These are phyloP conservation scores for Tholera decimalis DNA, from an alignment of 2,888 invertebrate species.

Conservation along the genomic window DNA sequence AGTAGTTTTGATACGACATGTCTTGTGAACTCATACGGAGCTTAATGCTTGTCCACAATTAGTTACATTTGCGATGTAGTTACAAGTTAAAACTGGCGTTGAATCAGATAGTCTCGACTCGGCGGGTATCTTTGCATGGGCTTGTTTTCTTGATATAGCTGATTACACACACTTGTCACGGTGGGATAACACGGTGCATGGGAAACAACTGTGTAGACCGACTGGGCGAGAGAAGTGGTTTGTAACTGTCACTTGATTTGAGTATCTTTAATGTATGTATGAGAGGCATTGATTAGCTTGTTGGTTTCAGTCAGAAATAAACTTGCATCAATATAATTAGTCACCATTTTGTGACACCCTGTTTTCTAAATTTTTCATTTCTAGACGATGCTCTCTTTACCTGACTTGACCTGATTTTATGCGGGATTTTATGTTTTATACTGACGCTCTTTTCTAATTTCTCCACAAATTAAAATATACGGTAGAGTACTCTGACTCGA, in stretches of 20 bases:
- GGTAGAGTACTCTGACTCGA: no score
- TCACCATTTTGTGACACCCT: not conserved
- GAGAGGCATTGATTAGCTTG: not conserved
- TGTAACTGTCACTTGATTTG: constrained; percentile 27
- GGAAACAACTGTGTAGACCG: constrained; percentile 29
- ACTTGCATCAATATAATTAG: not conserved
- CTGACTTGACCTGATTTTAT: no score
- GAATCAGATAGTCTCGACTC: constrained; percentile 49
- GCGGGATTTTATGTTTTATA: not conserved
- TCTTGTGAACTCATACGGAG: constrained; percentile 44
- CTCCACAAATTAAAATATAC: no score
- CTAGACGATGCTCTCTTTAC: no score
- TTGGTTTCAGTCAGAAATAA: not conserved
- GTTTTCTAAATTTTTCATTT: no score
- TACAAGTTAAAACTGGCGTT: constrained; percentile 70
- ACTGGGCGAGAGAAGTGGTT: constrained; percentile 25
- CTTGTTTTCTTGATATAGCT: constrained; percentile 51
- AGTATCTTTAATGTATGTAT: constrained; percentile 8
- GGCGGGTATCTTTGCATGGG: constrained; percentile 42
- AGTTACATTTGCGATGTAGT: constrained; percentile 72
- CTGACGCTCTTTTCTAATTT: not conserved
- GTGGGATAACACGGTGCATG: constrained; percentile 33
- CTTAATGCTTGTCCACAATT: constrained; percentile 64
- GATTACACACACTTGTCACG: constrained; percentile 53
- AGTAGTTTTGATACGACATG: constrained; percentile 36